These are phyloP conservation scores for Nothobranchius kuhntae DNA, from an alignment of 2,113 vertebrate species.

Conservation along the genomic window DNA sequence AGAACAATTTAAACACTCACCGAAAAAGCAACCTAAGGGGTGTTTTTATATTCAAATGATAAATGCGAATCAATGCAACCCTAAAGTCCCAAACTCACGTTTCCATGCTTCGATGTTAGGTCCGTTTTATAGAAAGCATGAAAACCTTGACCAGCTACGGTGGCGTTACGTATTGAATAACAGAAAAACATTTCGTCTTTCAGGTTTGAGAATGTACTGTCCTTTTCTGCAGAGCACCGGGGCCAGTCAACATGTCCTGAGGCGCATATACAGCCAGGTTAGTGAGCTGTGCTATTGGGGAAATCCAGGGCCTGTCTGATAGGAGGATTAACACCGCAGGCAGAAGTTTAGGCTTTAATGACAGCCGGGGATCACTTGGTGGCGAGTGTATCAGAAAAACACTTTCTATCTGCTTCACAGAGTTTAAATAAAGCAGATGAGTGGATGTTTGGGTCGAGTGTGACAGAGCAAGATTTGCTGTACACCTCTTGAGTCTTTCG, in stretches of 20 bases:
- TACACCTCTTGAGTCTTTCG: slow-evolving; percentile 12
- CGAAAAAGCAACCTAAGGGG: slow-evolving; percentile 3
- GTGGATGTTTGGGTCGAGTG: slow-evolving; percentile 25
- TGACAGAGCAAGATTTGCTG: slow-evolving; percentile 20
- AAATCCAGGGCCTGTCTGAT: slow-evolving; percentile 52
- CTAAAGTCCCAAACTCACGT: not conserved
- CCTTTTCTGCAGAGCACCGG: slow-evolving; percentile 26
- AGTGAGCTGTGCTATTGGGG: slow-evolving; percentile 64
- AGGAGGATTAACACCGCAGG: slow-evolving; percentile 67
- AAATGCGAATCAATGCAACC: slow-evolving; percentile 10
- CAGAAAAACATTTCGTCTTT: slow-evolving; percentile 24
- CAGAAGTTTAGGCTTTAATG: slow-evolving; percentile 58
- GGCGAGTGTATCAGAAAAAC: slow-evolving; percentile 35
- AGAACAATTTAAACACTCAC: slow-evolving; percentile 10
- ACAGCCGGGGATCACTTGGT: slow-evolving; percentile 54
- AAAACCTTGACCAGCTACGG: slow-evolving; percentile 9
- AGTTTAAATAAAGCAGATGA: slow-evolving; percentile 45
- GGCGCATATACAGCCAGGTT: slow-evolving; percentile 52
- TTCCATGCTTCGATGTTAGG: slow-evolving; percentile 10
- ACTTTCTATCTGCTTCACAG: slow-evolving; percentile 39
- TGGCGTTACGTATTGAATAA: slow-evolving; percentile 15
- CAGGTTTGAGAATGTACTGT: slow-evolving; percentile 20
- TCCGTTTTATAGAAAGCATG: slow-evolving; percentile 16
- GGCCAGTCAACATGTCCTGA: slow-evolving; percentile 56
- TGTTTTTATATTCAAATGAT: not conserved